Conservation (phyloP, 1,140 invertebrate genomes). For the Lordiphosa collinella region DNA sequence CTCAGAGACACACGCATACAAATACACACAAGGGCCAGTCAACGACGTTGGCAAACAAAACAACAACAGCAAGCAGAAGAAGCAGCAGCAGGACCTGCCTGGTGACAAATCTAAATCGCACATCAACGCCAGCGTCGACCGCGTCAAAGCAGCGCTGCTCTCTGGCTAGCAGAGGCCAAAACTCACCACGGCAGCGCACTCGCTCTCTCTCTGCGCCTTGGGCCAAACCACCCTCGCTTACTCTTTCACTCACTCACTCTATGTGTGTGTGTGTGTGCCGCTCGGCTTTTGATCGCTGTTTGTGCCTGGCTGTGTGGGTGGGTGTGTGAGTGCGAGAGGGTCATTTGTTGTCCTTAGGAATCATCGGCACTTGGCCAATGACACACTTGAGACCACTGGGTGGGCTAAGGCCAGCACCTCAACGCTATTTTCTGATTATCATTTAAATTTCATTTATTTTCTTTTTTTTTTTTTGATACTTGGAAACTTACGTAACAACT, state of each 20-base stretch:
- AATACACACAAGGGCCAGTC: slow-evolving; percentile 13
- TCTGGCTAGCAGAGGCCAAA: slow-evolving; percentile 22
- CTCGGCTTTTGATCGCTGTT: neutral
- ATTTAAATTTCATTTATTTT: too few species aligned
- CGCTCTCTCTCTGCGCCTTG: neutral
- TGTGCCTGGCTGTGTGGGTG: slow-evolving; percentile 10
- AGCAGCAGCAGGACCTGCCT: slow-evolving; percentile 7
- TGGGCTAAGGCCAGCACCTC: neutral
- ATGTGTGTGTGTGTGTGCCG: neutral
- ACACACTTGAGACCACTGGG: slow-evolving; percentile 42
- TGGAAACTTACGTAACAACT: too few species aligned
- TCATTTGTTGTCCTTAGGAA: slow-evolving; percentile 18
- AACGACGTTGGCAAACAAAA: slow-evolving; percentile 37
- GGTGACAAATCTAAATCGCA: slow-evolving; percentile 64
- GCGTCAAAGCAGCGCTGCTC: slow-evolving; percentile 3
- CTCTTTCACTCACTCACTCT: slow-evolving; percentile 9
- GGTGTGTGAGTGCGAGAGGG: slow-evolving; percentile 14
- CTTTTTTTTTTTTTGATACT: too few species aligned
- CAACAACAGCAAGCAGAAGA: slow-evolving; percentile 17
- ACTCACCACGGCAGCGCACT: slow-evolving; percentile 57
- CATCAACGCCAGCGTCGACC: slow-evolving; percentile 21
- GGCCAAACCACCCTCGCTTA: slow-evolving; percentile 3
- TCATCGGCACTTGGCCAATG: slow-evolving; percentile 60
- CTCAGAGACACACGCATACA: slow-evolving; percentile 14
- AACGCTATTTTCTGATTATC: too few species aligned